Conservation (phyloP, 53 echinoderm and acorn worm genomes). For the Actinopyga echinites region DNA sequence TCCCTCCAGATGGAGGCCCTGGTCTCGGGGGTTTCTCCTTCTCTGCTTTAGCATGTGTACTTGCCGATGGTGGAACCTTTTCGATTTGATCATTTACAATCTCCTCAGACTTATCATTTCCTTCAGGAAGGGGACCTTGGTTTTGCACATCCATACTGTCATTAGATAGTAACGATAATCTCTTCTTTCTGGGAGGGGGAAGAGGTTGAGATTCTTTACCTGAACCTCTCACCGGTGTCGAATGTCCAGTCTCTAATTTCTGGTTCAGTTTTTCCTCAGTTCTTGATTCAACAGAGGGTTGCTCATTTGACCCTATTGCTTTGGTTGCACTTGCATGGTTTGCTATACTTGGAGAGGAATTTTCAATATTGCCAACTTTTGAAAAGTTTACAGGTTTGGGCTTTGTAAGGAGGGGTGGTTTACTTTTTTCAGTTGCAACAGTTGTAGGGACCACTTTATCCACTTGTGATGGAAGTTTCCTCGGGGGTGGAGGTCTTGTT, state of each 20-base stretch:
- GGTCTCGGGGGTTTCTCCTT: not conserved
- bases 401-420: not conserved
- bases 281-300: too few species aligned
- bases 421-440: not conserved
- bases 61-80: not conserved
- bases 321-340: too few species aligned
- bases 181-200: slow-evolving; percentile 16
- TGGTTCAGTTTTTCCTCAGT: too few species aligned
- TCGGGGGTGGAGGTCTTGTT: slow-evolving; percentile 54
- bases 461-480: slow-evolving; percentile 21
- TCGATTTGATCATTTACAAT: too few species aligned
- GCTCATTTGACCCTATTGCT: too few species aligned
- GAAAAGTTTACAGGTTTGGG: not conserved
- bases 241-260: too few species aligned
- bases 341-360: not conserved
- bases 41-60: not conserved
- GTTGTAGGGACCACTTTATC: not conserved
- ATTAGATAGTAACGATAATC: not conserved
- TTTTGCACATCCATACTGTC: not conserved
- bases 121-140: too few species aligned
- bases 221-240: not conserved
- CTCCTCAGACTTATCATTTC: too few species aligned
- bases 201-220: slow-evolving; percentile 6
- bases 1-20: not conserved
- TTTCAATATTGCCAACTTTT: not conserved